Base-by-base conservation (phyloP, 2,888 invertebrate species). In the Hypomecis atomaria region DNA sequence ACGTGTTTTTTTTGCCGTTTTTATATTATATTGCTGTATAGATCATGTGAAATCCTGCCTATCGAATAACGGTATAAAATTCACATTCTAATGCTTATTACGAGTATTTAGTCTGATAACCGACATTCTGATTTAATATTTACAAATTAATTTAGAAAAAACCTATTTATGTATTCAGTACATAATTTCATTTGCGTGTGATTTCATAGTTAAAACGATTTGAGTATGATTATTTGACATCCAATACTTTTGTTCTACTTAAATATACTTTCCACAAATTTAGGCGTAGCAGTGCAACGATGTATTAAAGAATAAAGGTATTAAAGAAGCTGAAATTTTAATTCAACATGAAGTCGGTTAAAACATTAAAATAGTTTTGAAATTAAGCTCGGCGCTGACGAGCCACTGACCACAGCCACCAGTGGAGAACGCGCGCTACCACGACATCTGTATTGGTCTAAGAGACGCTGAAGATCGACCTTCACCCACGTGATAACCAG, bases 141-240 rank as follows among this genome's bases (percentile, higher is more conserved):
- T 69, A 69, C 64, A 67, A 40, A 61, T 63, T 60, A 56, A 60
- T 62, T 62, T 62, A 57, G n/a, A 53, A 59, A 55, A 23, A 59
- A 56, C 37, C 44, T 54, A 58, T 45, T 57, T 65, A 48, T 56
- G 50, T 59, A 50, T 59, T 63, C 37, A 59, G 55, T 59, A 42
- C 55, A 65, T 62, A 45, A 42, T 58, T 56, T 54, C 38, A 7
- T 53, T 58, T 54, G 59, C 40, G 49, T 58, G 50, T 65, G 44
- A 56, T 62, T 57, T 56, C 54, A 49, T 52, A 53, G 44, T 42
- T 54, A 37, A 55, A 47, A 36, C 9, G 47, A 43, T 38, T 40
- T 11, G 62, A 65, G 62, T 68, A 58, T 64, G 40, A 9, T 66
- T 47, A 59, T 59, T 56, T 55, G 37, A 63, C 61, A 69, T 61